A percentile compares a stretch with the other conserved stretches of the same genome.
Conservation (phyloP, 1,140 invertebrate species). For the Hyles euphorbiae region DNA sequence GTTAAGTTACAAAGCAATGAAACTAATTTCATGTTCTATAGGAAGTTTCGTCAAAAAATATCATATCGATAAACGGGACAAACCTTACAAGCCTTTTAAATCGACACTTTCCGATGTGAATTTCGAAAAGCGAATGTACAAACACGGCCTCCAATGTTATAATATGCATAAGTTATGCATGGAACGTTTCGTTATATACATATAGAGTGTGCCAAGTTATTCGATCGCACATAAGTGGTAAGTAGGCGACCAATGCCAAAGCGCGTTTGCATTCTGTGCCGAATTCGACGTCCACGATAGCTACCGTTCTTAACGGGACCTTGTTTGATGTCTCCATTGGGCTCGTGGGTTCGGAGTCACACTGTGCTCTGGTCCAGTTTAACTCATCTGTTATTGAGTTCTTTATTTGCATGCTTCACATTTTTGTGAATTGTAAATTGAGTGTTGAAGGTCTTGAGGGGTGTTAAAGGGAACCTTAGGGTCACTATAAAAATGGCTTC, state of each 20-base stretch:
- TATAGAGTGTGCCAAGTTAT: conserved; percentile 2
- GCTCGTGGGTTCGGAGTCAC: background rate
- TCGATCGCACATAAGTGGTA: conserved; percentile 4
- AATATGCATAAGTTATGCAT: background rate
- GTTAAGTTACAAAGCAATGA: too few relatives aligned
- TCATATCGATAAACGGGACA: too few relatives aligned
- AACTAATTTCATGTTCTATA: too few relatives aligned
- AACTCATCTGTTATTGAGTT: conserved; percentile 12
- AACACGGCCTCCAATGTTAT: too few relatives aligned
- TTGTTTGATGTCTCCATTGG: conserved; percentile 14
- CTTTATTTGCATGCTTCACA: conserved; percentile 5
- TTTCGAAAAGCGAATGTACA: too few relatives aligned
- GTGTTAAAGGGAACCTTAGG: too few relatives aligned
- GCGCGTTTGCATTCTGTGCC: conserved; percentile 13
- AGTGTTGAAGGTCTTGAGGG: too few relatives aligned
- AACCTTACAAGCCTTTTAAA: too few relatives aligned
- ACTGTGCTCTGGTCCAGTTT: conserved; percentile 7
- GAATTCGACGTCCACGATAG: conserved; percentile 13
- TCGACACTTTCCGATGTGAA: too few relatives aligned
- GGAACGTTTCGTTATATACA: conserved; percentile 1
- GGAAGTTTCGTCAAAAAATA: too few relatives aligned
- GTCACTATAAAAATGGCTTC: too few relatives aligned
- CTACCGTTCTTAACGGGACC: conserved; percentile 19
- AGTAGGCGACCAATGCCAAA: conserved; percentile 12
- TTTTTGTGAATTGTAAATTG: too few relatives aligned